These are phyloP conservation scores for Opisthocomus hoazin DNA, from an alignment of 2,113 vertebrate genomes.

Conservation along the genomic window DNA sequence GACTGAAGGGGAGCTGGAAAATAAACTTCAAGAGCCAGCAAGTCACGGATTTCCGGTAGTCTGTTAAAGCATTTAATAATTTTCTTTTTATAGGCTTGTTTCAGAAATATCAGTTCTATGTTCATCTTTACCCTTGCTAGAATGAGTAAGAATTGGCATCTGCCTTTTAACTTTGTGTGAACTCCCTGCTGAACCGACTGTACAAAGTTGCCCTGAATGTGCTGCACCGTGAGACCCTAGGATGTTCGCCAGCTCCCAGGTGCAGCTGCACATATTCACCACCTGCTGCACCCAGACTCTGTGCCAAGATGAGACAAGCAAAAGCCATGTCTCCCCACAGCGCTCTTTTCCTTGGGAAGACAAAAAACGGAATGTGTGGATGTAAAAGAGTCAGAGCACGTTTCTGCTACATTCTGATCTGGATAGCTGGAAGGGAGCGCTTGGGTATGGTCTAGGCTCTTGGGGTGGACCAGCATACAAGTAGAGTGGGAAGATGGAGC, in stretches of 20 bases:
- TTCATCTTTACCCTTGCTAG: not conserved
- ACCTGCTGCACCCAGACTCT: not conserved
- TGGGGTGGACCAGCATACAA: not conserved
- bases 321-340: not conserved
- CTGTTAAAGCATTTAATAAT: not conserved
- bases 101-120: not conserved
- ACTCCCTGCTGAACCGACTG: not conserved
- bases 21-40: not conserved
- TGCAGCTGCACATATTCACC: not conserved
- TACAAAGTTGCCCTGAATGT: not conserved
- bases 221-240: fast-evolving
- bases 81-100: not conserved
- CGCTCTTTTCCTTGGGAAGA: not conserved
- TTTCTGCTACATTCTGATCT: not conserved
- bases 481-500: not conserved
- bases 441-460: not conserved
- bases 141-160: not conserved
- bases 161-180: not conserved
- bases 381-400: not conserved
- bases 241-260: not conserved
- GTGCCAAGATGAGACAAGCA: not conserved
- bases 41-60: not conserved
- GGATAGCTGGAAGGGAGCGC: not conserved
- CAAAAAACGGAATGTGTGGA: not conserved
- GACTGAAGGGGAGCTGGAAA: not conserved